Conservation (phyloP, 2,113 vertebrate genomes). For the Callopanchax toddi region DNA sequence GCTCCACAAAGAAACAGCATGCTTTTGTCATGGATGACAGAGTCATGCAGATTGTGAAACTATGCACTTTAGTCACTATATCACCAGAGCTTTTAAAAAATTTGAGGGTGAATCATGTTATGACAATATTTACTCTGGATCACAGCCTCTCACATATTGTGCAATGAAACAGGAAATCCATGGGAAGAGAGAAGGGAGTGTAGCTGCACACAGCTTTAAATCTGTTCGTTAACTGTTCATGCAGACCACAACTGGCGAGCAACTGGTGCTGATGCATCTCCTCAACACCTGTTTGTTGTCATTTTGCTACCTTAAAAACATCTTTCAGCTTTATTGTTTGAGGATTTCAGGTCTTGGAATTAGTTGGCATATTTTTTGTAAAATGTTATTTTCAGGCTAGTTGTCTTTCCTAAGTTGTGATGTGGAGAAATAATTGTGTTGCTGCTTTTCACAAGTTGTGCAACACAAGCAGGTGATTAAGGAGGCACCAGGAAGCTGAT, state of each 20-base stretch:
- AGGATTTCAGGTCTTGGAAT: not conserved
- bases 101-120: slow-evolving; percentile 46
- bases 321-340: not conserved
- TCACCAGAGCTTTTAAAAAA: slow-evolving; percentile 2
- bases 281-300: not conserved
- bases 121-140: slow-evolving; percentile 42
- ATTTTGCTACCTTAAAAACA: not conserved
- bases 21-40: slow-evolving; percentile 12
- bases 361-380: not conserved
- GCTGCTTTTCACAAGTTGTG: not conserved
- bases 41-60: slow-evolving; percentile 15
- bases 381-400: not conserved
- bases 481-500: slow-evolving; percentile 11
- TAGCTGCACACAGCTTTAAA: not conserved
- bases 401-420: too few species aligned
- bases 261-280: not conserved
- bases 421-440: not conserved
- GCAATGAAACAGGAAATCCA: slow-evolving; percentile 50
- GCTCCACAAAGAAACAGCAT: not conserved
- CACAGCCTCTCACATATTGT: slow-evolving; percentile 29
- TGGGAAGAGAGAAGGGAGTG: slow-evolving; percentile 26
- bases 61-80: slow-evolving; percentile 10
- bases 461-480: not conserved
- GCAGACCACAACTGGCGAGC: slow-evolving; percentile 13
- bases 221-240: slow-evolving; percentile 4